Evolutionary conservation across 2,888 invertebrate genomes (phyloP), one percentile per base, ranked within the genome.

Genomic region (Helobdella robusta): DNA sequence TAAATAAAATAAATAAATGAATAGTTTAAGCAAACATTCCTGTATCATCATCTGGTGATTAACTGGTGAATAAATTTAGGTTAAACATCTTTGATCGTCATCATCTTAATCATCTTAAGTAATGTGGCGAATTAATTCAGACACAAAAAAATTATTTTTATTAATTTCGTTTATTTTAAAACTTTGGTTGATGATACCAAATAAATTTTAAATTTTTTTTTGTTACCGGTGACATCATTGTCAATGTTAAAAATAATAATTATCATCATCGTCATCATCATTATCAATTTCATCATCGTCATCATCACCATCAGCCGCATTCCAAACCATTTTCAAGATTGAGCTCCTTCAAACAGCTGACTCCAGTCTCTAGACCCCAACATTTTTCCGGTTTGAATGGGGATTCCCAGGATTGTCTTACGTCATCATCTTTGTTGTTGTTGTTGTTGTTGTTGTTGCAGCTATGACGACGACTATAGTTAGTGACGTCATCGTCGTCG

Each of bases 301-400:
- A 15, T 48, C 25, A 15, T 48, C 25, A 48, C 20, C 11, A 5
- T 48, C 5, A 56, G 32, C 3, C 28, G 32, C 56, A 5, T 56
- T 56, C 56, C n/a, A n/a, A n/a, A n/a, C n/a, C n/a, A n/a, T n/a
- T n/a, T n/a, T n/a, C n/a, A n/a, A n/a, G n/a, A n/a, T n/a, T n/a
- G 30, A 56, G 56, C 8, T 56, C 28, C 32, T 56, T 25, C 28
- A 56, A 28, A n/a, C 56, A n/a, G 28, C 56, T 30, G 28, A n/a
- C 56, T 28, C 32, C 56, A 3, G 56, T 56, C 32, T 56, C 56
- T 5, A 28, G n/a, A 5, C 56, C 56, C 56, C 56, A 56, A 8
- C 32, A 30, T 1, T 8, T 32, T 56, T 56, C 28, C 4, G n/a
- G 6, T 56, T 25, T 8, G n/a, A n/a, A n/a, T n/a, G n/a, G n/a